Conservation (phyloP, 1,140 invertebrate species). For the Diachasmimorpha longicaudata region DNA sequence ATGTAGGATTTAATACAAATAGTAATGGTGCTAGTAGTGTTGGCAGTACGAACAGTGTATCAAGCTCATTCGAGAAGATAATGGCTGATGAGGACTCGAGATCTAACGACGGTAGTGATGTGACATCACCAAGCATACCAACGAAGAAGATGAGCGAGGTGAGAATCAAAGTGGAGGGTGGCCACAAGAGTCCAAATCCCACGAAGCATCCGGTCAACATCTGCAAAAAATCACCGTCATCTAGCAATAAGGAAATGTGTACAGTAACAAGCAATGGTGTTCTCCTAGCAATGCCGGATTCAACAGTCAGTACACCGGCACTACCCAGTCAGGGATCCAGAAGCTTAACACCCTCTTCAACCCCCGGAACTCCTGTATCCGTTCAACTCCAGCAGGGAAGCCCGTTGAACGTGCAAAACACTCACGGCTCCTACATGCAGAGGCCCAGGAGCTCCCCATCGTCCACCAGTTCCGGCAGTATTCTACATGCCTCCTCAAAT, state of each 20-base stretch:
- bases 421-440: slow-evolving; percentile 54
- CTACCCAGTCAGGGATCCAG: slow-evolving; percentile 62
- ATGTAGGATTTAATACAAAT: slow-evolving; percentile 67
- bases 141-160: slow-evolving; percentile 61
- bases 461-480: slow-evolving; percentile 45
- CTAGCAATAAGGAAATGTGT: slow-evolving; percentile 52
- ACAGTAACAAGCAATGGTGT: slow-evolving; percentile 58
- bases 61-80: slow-evolving; percentile 76
- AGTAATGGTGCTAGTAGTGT: slow-evolving; percentile 78
- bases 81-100: slow-evolving; percentile 77
- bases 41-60: slow-evolving; percentile 67
- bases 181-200: slow-evolving; percentile 68
- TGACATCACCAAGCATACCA: slow-evolving; percentile 60
- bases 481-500: slow-evolving; percentile 43
- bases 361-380: slow-evolving; percentile 69
- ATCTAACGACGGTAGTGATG: slow-evolving; percentile 68
- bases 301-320: slow-evolving; percentile 54
- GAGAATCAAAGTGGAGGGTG: slow-evolving; percentile 69
- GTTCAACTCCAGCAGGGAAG: slow-evolving; percentile 64
- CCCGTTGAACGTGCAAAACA: slow-evolving; percentile 51
- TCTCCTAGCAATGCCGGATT: slow-evolving; percentile 57
- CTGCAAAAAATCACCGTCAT: slow-evolving; percentile 54
- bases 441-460: slow-evolving; percentile 57
- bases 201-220: slow-evolving; percentile 62
- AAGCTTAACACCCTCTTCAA: slow-evolving; percentile 70